phyloP scores from a whole-genome alignment of 2,888 invertebrate species.

The Rutpela maculata region DNA sequence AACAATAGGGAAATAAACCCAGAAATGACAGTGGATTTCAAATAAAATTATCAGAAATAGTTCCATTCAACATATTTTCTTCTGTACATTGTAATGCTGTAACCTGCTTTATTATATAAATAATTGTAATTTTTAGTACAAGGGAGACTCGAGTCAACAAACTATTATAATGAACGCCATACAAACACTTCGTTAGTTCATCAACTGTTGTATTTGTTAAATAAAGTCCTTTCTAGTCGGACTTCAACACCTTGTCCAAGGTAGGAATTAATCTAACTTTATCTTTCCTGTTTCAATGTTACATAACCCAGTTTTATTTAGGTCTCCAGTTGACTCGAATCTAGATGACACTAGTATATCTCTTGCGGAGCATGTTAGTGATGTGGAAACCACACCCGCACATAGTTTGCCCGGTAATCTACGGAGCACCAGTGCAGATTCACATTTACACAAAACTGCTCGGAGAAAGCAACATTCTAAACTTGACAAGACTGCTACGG shows the following conservation, averaged over 20 bases:
- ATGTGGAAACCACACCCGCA: constrained; percentile 64
- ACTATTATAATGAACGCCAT: constrained; percentile 63
- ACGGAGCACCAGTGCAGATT: constrained; percentile 44
- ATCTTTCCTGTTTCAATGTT: neutral
- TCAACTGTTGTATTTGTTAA: constrained; percentile 67
- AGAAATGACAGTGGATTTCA: too few relatives aligned
- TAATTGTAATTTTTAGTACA: constrained; percentile 64
- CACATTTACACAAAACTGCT: constrained; percentile 42
- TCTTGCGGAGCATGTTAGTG: constrained; percentile 52
- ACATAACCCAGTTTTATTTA: constrained; percentile 23
- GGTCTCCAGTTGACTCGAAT: constrained; percentile 51
- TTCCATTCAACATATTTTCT: too few relatives aligned
- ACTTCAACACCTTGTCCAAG: constrained; percentile 58
- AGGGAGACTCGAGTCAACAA: constrained; percentile 68
- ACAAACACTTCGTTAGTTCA: constrained; percentile 60
- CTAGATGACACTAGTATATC: constrained; percentile 47
- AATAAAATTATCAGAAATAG: too few relatives aligned
- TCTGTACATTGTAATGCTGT: too few relatives aligned
- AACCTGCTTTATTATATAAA: too few relatives aligned
- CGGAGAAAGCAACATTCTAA: constrained; percentile 40
- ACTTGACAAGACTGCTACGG: constrained; percentile 28
- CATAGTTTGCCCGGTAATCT: constrained; percentile 62
- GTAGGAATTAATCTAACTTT: constrained; percentile 43
- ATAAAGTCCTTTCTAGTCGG: constrained; percentile 53
- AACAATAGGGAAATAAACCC: too few relatives aligned